Percentiles rank a stretch among this genome's conserved stretches.
Evolutionary conservation across 2,113 vertebrate genomes (phyloP).

Genomic region (Siniperca chuatsi): DNA sequence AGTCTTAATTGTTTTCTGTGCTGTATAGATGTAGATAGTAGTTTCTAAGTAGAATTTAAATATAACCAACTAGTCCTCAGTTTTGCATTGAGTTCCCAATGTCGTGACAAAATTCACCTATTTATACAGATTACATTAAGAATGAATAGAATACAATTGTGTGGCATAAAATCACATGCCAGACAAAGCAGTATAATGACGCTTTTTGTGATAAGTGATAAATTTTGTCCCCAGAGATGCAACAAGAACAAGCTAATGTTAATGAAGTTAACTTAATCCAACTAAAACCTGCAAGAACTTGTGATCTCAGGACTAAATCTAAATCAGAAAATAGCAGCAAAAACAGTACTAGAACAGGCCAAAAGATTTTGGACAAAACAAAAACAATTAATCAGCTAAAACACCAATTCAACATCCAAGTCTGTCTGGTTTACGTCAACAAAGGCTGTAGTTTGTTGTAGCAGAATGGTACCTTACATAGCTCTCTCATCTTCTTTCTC

Average conservation of each 20-base stretch:
- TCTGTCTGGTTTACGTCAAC: constrained; percentile 8
- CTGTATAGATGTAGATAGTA: neutral
- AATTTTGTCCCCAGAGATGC: constrained; percentile 8
- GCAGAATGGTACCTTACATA: constrained; percentile 13
- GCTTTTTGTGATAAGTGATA: constrained; percentile 18
- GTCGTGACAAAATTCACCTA: neutral
- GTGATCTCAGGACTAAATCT: neutral
- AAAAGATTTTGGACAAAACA: constrained; percentile 16
- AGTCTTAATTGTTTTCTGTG: neutral
- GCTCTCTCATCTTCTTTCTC: constrained; percentile 46
- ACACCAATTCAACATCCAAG: constrained; percentile 18
- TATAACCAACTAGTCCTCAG: neutral
- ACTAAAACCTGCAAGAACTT: neutral
- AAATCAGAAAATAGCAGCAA: constrained; percentile 1
- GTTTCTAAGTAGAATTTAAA: neutral
- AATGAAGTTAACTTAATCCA: constrained; percentile 13
- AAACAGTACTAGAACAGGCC: constrained; percentile 10
- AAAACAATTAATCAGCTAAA: constrained; percentile 30
- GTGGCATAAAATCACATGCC: constrained; percentile 1
- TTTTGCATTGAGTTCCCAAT: neutral
- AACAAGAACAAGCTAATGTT: constrained; percentile 11
- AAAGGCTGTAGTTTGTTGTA: constrained; percentile 10
- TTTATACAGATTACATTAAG: constrained; percentile 10
- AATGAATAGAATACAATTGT: constrained; percentile 8
- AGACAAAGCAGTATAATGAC: neutral